These are phyloP conservation scores for Octodon degus DNA, from an alignment of 2,113 vertebrate genomes.

Conservation along the genomic window DNA sequence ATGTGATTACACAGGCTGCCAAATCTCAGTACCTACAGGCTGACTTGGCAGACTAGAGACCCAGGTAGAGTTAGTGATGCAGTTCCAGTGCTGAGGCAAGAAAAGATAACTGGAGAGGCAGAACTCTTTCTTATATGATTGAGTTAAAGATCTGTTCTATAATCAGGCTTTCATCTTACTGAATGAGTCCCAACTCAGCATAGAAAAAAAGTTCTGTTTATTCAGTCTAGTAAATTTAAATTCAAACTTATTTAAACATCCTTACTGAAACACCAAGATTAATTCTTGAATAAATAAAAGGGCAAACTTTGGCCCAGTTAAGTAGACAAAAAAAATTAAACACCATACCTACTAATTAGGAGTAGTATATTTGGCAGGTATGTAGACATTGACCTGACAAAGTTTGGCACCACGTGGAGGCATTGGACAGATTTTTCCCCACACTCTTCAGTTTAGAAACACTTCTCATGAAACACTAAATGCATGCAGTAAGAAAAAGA, in stretches of 20 bases:
- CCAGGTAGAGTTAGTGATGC: background rate
- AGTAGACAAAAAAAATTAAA: background rate
- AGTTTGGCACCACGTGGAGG: background rate
- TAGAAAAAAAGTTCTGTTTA: background rate
- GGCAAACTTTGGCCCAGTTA: background rate
- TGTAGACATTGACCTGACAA: background rate
- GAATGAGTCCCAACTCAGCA: background rate
- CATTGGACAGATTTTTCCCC: accelerated
- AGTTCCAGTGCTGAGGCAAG: background rate
- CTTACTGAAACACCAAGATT: background rate
- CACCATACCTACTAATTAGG: background rate
- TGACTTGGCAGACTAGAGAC: background rate
- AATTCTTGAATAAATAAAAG: background rate
- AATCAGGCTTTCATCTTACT: background rate
- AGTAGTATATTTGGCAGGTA: background rate
- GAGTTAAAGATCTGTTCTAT: background rate
- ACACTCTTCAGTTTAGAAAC: background rate
- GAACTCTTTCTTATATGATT: background rate
- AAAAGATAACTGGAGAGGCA: background rate
- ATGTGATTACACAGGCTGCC: background rate
- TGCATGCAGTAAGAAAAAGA: background rate
- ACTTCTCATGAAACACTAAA: background rate
- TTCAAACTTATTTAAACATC: background rate
- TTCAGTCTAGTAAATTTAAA: background rate
- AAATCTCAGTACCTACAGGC: background rate